Conservation (phyloP, 2,113 vertebrate genomes). For the Corythaixoides concolor region DNA sequence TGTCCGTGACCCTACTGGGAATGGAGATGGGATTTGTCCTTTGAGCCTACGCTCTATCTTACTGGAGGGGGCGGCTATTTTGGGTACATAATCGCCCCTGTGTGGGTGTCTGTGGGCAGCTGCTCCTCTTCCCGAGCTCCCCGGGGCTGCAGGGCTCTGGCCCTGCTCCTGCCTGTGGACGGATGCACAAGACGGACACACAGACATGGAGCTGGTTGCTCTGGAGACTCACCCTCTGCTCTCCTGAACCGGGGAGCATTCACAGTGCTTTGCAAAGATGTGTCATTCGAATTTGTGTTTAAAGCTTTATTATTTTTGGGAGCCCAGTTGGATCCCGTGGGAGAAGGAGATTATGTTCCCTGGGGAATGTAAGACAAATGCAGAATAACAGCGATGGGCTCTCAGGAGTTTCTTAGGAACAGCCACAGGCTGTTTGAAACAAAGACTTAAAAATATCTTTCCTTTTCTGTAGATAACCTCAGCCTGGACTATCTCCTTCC, state of each 20-base stretch:
- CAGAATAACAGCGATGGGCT: accelerated
- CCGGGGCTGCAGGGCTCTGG: neutral
- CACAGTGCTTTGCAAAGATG: neutral
- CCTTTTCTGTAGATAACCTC: neutral
- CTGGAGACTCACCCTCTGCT: neutral
- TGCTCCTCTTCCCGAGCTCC: neutral
- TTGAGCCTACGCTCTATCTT: neutral
- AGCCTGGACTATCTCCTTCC: neutral
- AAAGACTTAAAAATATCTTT: neutral
- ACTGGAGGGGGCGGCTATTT: neutral
- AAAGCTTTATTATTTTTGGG: neutral
- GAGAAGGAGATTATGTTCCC: neutral
- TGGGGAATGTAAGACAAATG: neutral
- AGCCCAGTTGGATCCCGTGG: neutral
- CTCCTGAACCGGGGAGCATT: neutral
- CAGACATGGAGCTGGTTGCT: neutral
- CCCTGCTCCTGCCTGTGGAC: accelerated
- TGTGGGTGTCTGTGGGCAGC: constrained; percentile 1
- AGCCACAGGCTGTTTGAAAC: neutral
- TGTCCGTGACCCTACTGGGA: neutral
- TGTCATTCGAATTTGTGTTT: neutral
- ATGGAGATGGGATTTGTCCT: neutral
- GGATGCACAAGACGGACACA: neutral
- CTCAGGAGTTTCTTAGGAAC: neutral
- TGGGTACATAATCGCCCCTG: neutral